Evolutionary conservation across 1,140 invertebrate species (phyloP).

Genomic region (Paraescarpia echinospica): DNA sequence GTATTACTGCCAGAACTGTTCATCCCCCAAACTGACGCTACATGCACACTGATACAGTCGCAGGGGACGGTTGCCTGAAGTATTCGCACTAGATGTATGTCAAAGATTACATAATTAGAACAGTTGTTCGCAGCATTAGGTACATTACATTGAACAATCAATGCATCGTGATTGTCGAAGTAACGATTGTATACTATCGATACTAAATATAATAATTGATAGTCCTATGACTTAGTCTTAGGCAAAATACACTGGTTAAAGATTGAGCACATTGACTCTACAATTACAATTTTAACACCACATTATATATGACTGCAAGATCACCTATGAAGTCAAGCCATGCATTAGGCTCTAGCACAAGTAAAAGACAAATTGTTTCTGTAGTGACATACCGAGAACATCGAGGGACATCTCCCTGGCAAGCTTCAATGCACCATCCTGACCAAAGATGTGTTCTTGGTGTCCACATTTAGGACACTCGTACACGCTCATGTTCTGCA

Average conservation of each 20-base stretch:
- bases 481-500: constrained; percentile 95
- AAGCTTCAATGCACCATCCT: constrained; percentile 77
- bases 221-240: too few relatives aligned
- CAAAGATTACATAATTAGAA: background rate
- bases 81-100: background rate
- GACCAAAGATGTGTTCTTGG: constrained; percentile 77
- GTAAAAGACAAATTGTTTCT: background rate
- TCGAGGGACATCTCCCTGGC: constrained; percentile 75
- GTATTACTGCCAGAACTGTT: too few relatives aligned
- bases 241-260: too few relatives aligned
- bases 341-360: too few relatives aligned
- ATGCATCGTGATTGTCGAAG: background rate
- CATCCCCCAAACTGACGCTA: too few relatives aligned
- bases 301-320: background rate
- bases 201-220: too few relatives aligned
- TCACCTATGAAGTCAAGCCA: too few relatives aligned
- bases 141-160: background rate
- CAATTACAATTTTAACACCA: background rate
- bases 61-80: too few relatives aligned
- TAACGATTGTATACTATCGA: too few relatives aligned
- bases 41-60: too few relatives aligned
- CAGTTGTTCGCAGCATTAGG: background rate
- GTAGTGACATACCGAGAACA: constrained; percentile 64
- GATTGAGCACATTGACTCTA: background rate
- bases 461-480: constrained; percentile 87